phyloP scores from a whole-genome alignment of 2,797 vertebrate species.

The Helostoma temminkii region DNA sequence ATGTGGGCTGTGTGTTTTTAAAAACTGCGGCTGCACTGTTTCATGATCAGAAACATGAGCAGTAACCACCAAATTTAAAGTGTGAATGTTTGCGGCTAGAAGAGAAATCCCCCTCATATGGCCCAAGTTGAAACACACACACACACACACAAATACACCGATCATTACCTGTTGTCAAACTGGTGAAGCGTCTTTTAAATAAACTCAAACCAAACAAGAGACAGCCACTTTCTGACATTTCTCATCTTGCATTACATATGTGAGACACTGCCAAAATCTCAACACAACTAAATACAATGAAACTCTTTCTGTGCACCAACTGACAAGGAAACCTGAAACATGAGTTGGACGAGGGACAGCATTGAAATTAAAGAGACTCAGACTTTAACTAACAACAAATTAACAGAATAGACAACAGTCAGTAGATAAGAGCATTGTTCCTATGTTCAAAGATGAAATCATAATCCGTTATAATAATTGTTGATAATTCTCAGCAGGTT shows the following conservation, averaged over 20 bases:
- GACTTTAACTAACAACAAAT: no score
- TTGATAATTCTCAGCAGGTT: no score
- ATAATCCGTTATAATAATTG: no score
- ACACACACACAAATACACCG: not conserved
- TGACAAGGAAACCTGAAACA: conserved; percentile 6
- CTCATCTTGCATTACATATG: conserved; percentile 38
- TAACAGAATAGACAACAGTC: no score
- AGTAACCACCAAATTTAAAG: conserved; percentile 22
- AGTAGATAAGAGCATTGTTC: no score
- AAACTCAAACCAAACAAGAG: conserved; percentile 23
- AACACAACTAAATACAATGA: conserved; percentile 16
- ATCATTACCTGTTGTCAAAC: conserved; percentile 37
- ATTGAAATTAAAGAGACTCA: no score
- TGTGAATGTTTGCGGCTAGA: conserved; percentile 33
- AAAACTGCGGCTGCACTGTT: no score
- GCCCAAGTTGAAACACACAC: not conserved
- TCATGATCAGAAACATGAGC: conserved; percentile 18
- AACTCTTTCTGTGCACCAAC: conserved; percentile 6
- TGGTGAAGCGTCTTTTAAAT: conserved; percentile 9
- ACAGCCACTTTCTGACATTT: conserved; percentile 6
- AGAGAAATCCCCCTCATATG: conserved; percentile 55
- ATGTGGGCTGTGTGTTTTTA: not conserved
- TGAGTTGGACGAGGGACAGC: not conserved
- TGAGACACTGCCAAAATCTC: conserved; percentile 9
- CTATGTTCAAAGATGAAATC: no score